phyloP scores from a whole-genome alignment of 2,113 vertebrate species.

The Hiodon alosoides region DNA sequence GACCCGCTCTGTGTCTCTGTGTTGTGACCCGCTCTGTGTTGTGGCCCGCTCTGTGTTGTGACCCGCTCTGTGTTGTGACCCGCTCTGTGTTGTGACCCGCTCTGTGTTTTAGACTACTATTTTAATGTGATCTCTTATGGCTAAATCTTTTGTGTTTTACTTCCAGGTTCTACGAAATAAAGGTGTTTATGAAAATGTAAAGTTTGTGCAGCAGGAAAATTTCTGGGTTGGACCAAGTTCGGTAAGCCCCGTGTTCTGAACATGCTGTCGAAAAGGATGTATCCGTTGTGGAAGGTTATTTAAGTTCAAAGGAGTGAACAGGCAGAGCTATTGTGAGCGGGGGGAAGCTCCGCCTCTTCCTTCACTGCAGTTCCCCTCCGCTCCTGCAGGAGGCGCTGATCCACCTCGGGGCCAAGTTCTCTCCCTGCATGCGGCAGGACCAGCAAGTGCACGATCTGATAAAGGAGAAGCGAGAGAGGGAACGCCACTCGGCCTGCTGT shows the following conservation, averaged over 20 bases:
- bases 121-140: background rate
- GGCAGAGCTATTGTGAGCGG: background rate
- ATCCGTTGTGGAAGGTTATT: no score
- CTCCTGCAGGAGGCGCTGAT: constrained; percentile 83
- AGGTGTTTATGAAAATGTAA: constrained; percentile 96
- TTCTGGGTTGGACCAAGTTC: constrained; percentile 98
- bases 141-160: background rate
- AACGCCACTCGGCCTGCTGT: constrained; percentile 90
- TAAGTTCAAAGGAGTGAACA: no score
- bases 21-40: no score
- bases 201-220: constrained; percentile 96
- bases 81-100: no score
- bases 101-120: no score
- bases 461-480: constrained; percentile 71
- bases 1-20: no score
- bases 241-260: constrained; percentile 57
- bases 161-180: constrained; percentile 90
- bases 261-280: background rate
- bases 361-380: background rate
- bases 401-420: constrained; percentile 96
- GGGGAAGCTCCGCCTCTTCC: background rate
- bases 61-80: no score
- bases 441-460: constrained; percentile 86
- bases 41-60: no score
- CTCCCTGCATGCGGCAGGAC: constrained; percentile 96